Percentiles rank a stretch among this genome's conserved stretches.
phyloP scores from a whole-genome alignment of 2,888 invertebrate genomes.

The Epinotia brunnichana region DNA sequence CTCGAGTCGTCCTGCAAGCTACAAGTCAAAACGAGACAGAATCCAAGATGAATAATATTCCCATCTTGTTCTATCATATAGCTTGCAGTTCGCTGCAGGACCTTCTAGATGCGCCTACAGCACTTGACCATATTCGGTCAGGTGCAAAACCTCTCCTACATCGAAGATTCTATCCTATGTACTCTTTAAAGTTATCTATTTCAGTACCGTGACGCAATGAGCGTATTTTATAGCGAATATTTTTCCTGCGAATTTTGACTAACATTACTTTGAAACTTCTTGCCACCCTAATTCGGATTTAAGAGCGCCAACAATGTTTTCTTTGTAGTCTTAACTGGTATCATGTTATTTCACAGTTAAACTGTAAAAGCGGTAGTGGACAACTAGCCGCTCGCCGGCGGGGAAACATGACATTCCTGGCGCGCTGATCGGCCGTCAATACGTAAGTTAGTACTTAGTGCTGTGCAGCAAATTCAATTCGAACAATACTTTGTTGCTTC shows the following conservation, averaged over 20 bases:
- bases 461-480: slow-evolving; percentile 26
- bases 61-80: no score
- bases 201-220: no score
- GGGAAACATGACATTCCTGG: slow-evolving; percentile 40
- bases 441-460: slow-evolving; percentile 38
- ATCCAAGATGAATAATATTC: no score
- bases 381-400: slow-evolving; percentile 28
- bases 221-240: background rate
- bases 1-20: no score
- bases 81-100: no score
- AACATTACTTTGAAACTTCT: background rate
- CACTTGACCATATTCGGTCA: no score
- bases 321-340: background rate
- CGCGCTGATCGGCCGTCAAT: slow-evolving; percentile 36
- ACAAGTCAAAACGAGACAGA: no score
- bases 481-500: slow-evolving; percentile 6
- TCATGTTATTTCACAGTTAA: background rate
- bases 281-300: background rate
- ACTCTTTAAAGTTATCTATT: no score
- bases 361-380: slow-evolving; percentile 22
- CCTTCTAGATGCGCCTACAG: no score
- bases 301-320: background rate
- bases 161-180: no score
- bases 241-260: background rate
- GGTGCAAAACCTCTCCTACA: no score